Conservation (phyloP, 2,113 vertebrate genomes). For the Otolemur garnettii region DNA sequence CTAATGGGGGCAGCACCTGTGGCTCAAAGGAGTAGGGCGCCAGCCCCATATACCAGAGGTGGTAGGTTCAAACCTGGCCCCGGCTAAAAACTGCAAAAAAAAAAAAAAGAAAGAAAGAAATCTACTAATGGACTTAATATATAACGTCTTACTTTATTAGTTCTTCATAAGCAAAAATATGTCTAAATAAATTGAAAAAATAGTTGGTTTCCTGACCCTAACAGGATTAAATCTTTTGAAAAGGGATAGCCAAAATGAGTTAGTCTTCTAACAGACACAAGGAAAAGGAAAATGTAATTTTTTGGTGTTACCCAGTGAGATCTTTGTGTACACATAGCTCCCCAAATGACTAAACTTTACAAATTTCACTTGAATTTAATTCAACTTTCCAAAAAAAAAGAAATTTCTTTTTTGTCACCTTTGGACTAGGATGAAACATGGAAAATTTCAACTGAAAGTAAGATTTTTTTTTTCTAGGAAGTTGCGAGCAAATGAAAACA, state of each 20-base stretch:
- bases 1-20: neutral
- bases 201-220: conserved; percentile 31
- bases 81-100: too few relatives aligned
- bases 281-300: conserved; percentile 62
- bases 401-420: conserved; percentile 71
- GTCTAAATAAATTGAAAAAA: conserved; percentile 33
- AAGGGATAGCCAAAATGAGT: conserved; percentile 56
- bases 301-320: conserved; percentile 52
- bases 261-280: conserved; percentile 63
- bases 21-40: too few relatives aligned
- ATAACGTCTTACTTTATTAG: conserved; percentile 34
- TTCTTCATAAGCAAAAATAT: conserved; percentile 42
- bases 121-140: neutral
- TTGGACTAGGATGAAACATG: conserved; percentile 76
- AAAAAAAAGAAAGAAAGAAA: neutral
- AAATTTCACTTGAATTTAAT: conserved; percentile 77
- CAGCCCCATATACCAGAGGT: too few relatives aligned
- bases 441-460: conserved; percentile 76
- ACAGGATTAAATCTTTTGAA: conserved; percentile 61
- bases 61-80: too few relatives aligned
- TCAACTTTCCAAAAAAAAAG: conserved; percentile 68
- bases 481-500: conserved; percentile 78
- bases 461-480: conserved; percentile 64
- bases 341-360: conserved; percentile 77
- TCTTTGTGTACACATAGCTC: conserved; percentile 64